phyloP scores from a whole-genome alignment of 2,888 invertebrate species.

The Andrena minutula region DNA sequence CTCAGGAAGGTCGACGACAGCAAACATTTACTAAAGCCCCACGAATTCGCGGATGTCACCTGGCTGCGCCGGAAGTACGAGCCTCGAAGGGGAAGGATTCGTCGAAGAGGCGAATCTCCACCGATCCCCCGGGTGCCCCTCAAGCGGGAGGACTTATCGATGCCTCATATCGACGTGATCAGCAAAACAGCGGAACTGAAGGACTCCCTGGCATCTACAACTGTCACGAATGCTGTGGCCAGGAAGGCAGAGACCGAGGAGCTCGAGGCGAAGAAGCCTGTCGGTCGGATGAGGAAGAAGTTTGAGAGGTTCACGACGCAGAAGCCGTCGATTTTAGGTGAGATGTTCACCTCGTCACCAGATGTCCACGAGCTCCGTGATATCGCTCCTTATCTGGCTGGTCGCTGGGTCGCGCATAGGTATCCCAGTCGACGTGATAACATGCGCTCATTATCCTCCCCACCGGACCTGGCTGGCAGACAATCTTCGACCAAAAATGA shows the following conservation, averaged over 20 bases:
- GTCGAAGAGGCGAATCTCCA: slow-evolving; percentile 87
- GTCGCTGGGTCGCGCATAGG: slow-evolving; percentile 93
- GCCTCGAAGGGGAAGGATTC: slow-evolving; percentile 84
- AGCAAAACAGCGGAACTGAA: slow-evolving; percentile 91
- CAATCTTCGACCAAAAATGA: background rate
- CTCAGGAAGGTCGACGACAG: slow-evolving; percentile 86
- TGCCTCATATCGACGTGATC: slow-evolving; percentile 96
- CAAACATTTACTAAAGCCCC: slow-evolving; percentile 82
- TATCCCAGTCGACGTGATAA: slow-evolving; percentile 91
- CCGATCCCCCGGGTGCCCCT: slow-evolving; percentile 88
- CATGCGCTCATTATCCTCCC: slow-evolving; percentile 88
- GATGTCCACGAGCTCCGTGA: slow-evolving; percentile 91
- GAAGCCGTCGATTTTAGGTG: slow-evolving; percentile 89
- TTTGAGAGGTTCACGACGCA: slow-evolving; percentile 87
- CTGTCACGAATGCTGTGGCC: slow-evolving; percentile 71
- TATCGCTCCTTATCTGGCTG: slow-evolving; percentile 92
- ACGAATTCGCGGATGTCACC: slow-evolving; percentile 87
- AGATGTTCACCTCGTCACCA: slow-evolving; percentile 93
- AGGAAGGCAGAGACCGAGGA: slow-evolving; percentile 81
- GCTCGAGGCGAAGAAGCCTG: slow-evolving; percentile 86
- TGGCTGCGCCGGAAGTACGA: slow-evolving; percentile 88
- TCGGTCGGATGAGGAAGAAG: slow-evolving; percentile 90
- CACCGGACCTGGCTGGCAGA: slow-evolving; percentile 78
- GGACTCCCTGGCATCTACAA: slow-evolving; percentile 63
- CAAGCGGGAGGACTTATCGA: slow-evolving; percentile 90